These are phyloP conservation scores for Syrmaticus mikado DNA, from an alignment of 2,113 vertebrate species.

Conservation along the genomic window DNA sequence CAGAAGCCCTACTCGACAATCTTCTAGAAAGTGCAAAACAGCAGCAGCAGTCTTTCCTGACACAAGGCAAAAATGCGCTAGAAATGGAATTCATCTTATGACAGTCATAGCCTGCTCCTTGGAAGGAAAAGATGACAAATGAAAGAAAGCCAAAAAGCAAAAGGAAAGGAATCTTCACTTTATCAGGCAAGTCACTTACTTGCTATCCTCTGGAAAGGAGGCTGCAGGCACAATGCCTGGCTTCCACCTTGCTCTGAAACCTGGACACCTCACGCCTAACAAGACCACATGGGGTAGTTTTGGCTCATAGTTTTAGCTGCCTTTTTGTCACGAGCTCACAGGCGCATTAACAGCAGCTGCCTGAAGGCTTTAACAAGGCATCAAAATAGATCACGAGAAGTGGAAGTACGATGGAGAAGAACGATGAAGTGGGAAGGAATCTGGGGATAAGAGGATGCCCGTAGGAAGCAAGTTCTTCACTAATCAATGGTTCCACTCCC, in stretches of 20 bases:
- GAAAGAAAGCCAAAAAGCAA: not conserved
- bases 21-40: not conserved
- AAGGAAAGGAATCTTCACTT: not conserved
- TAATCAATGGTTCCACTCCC: too few species aligned
- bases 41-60: not conserved
- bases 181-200: not conserved
- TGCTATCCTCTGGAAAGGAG: not conserved
- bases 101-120: not conserved
- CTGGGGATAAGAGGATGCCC: not conserved
- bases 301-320: not conserved
- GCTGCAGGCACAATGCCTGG: not conserved
- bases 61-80: not conserved
- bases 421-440: not conserved
- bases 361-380: not conserved
- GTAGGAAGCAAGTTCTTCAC: not conserved
- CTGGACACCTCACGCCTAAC: not conserved
- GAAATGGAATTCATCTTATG: not conserved
- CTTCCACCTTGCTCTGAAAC: not conserved
- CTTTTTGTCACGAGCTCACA: rapidly evolving
- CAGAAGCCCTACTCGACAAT: not conserved
- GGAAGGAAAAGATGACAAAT: not conserved
- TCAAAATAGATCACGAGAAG: not conserved
- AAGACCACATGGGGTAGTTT: not conserved
- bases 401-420: not conserved
- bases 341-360: not conserved